phyloP scores from a whole-genome alignment of 2,113 vertebrate species.

The Recurvirostra avosetta region DNA sequence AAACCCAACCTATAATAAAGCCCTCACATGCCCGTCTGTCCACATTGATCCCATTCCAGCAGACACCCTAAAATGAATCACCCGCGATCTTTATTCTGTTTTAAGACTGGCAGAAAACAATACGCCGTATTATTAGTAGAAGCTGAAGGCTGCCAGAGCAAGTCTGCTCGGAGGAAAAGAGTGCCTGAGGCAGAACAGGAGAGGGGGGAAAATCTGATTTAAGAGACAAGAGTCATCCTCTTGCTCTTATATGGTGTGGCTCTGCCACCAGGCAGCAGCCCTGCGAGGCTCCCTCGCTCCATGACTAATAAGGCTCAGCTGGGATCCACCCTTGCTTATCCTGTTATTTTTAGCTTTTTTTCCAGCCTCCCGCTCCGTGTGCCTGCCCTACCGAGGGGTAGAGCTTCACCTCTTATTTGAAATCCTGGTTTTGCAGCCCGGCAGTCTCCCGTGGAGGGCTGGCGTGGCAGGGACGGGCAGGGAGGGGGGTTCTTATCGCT shows the following conservation, averaged over 20 bases:
- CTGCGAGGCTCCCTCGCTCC: not conserved
- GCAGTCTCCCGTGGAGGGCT: not conserved
- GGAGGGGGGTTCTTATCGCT: not conserved
- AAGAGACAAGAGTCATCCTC: not conserved
- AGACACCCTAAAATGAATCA: not conserved
- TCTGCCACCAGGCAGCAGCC: not conserved
- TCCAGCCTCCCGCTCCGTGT: not conserved
- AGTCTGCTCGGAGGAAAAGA: not conserved
- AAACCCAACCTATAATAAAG: not conserved
- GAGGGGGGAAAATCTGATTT: not conserved
- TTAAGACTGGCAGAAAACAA: not conserved
- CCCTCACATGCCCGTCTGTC: not conserved
- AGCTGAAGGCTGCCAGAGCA: not conserved
- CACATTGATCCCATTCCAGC: not conserved
- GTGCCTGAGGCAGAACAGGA: not conserved
- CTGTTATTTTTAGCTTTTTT: slow-evolving; percentile 49
- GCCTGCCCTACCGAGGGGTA: not conserved
- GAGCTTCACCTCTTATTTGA: not conserved
- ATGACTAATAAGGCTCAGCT: slow-evolving; percentile 20
- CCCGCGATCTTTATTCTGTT: not conserved
- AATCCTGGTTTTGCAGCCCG: not conserved
- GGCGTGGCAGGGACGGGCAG: not conserved
- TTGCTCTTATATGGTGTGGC: slow-evolving; percentile 60
- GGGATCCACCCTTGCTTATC: slow-evolving; percentile 47
- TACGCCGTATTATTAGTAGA: fast-evolving